A percentile compares a stretch with the other conserved stretches of the same genome.
phyloP scores from a whole-genome alignment of 2,888 invertebrate species.

The Aphodius granarius region DNA sequence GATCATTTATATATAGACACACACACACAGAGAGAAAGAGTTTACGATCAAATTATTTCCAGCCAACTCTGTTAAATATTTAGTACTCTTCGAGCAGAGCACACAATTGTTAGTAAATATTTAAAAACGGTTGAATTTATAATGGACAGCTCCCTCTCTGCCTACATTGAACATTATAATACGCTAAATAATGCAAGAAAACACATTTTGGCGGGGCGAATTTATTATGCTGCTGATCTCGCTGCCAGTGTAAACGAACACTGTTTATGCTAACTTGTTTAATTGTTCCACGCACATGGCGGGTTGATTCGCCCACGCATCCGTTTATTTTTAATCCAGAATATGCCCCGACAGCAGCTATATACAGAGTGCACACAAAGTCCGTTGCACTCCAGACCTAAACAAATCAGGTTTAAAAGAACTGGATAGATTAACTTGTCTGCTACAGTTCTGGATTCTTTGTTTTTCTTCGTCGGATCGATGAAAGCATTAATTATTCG shows the following conservation, averaged over 20 bases:
- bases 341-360: no score
- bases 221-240: not conserved
- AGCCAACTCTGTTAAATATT: not conserved
- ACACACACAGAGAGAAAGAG: no score
- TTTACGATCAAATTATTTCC: not conserved
- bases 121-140: not conserved
- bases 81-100: not conserved
- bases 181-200: not conserved
- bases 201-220: not conserved
- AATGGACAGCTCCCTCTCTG: no score
- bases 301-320: not conserved
- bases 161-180: not conserved
- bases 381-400: constrained; percentile 19
- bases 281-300: not conserved
- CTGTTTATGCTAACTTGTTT: not conserved
- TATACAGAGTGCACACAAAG: not conserved
- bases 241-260: not conserved
- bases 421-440: not conserved
- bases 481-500: not conserved
- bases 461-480: not conserved
- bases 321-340: not conserved
- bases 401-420: constrained; percentile 6
- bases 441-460: not conserved
- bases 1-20: not conserved
- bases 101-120: not conserved